A percentile compares a stretch with the other conserved stretches of the same genome.
Evolutionary conservation across 1,140 invertebrate genomes (phyloP).

Genomic region (Odontomachus brunneus): DNA sequence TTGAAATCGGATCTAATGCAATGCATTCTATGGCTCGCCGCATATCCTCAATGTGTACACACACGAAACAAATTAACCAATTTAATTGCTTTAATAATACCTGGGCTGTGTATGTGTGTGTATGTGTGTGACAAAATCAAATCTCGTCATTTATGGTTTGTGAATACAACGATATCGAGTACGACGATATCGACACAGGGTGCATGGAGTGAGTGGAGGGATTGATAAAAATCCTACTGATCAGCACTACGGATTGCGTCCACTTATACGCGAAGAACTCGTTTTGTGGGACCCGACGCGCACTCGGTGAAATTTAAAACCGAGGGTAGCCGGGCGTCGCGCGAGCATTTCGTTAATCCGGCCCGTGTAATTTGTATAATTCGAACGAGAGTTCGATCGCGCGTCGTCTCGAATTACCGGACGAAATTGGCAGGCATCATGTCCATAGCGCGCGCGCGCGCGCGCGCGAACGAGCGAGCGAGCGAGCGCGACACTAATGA

Average conservation of each 20-base stretch:
- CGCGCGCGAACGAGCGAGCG: conserved; percentile 30
- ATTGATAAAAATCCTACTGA: neutral
- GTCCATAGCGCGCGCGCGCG: conserved; percentile 73
- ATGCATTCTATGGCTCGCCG: conserved; percentile 2
- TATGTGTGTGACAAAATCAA: neutral
- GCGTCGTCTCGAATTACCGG: conserved; percentile 68
- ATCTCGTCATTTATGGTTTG: conserved; percentile 15
- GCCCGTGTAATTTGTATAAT: conserved; percentile 22
- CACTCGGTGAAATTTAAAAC: conserved; percentile 48
- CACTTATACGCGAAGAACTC: neutral
- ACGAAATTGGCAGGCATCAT: conserved; percentile 72
- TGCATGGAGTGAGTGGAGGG: too few species aligned
- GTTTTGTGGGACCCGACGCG: neutral
- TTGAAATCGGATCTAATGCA: conserved; percentile 21
- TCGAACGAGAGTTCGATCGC: conserved; percentile 48
- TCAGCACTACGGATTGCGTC: neutral
- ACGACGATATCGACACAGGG: neutral
- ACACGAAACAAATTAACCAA: conserved; percentile 1
- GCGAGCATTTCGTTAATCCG: conserved; percentile 62
- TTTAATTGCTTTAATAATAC: conserved; percentile 31
- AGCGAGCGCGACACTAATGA: conserved; percentile 73
- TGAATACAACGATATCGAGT: too few species aligned
- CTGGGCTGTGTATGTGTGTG: too few species aligned
- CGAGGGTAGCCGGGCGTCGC: neutral
- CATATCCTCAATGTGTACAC: conserved; percentile 13